Evolutionary conservation across 2,888 invertebrate genomes (phyloP).

Genomic region (Acronicta aceris): DNA sequence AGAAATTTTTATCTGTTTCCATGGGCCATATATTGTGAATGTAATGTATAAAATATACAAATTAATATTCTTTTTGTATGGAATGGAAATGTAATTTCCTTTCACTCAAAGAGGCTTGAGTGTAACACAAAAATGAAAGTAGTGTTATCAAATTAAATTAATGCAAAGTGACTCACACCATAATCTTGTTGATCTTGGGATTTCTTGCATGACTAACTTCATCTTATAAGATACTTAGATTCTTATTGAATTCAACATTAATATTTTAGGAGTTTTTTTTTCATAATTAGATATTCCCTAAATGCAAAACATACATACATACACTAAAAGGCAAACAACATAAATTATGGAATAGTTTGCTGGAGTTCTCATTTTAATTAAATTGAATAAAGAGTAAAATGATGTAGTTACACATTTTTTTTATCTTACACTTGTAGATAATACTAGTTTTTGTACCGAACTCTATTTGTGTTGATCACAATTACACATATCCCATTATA

Average conservation of each 20-base stretch:
- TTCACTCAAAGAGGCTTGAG: slow-evolving; percentile 61
- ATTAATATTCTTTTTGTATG: slow-evolving; percentile 8
- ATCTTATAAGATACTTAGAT: background rate
- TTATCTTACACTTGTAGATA: background rate
- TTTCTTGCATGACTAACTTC: slow-evolving; percentile 21
- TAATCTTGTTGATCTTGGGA: slow-evolving; percentile 17
- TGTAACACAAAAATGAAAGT: slow-evolving; percentile 76
- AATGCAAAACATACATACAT: too few species aligned
- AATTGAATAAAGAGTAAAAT: too few species aligned
- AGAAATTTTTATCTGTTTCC: slow-evolving; percentile 29
- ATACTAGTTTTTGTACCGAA: background rate
- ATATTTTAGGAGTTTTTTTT: too few species aligned
- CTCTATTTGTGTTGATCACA: too few species aligned
- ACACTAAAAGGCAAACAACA: too few species aligned
- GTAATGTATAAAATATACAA: slow-evolving; percentile 5
- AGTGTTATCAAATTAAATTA: slow-evolving; percentile 56
- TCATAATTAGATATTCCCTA: too few species aligned
- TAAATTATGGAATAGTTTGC: too few species aligned
- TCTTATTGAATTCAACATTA: too few species aligned
- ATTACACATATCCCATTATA: too few species aligned
- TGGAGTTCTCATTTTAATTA: too few species aligned
- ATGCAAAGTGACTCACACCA: slow-evolving; percentile 46
- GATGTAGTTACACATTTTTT: background rate
- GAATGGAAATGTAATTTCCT: slow-evolving; percentile 54
- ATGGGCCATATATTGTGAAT: background rate